Evolutionary conservation across 2,797 vertebrate species (phyloP).

Genomic region (Heteromormyrus szaboi): DNA sequence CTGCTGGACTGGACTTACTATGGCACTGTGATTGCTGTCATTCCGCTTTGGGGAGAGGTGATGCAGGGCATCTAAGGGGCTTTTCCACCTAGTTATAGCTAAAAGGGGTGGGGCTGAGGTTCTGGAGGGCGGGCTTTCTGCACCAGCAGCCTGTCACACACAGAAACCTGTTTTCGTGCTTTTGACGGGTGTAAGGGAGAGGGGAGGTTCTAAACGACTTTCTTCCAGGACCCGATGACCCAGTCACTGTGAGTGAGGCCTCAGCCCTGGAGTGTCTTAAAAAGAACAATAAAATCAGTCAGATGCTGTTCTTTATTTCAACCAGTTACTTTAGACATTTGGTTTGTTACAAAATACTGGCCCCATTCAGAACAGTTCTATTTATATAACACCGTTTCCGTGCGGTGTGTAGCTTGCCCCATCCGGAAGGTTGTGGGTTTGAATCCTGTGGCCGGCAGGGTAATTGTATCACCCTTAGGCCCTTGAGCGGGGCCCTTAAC

Average conservation of each 20-base stretch:
- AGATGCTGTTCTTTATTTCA: background rate
- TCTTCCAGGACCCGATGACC: background rate
- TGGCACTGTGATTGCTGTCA: background rate
- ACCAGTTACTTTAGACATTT: background rate
- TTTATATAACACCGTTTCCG: background rate
- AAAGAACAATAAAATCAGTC: background rate
- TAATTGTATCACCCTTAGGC: background rate
- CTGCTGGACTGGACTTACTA: background rate
- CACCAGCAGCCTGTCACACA: background rate
- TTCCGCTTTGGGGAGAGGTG: background rate
- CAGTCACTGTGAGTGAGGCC: background rate
- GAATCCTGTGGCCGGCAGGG: background rate
- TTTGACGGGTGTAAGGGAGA: background rate
- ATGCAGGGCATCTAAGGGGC: background rate
- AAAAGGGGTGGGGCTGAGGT: background rate
- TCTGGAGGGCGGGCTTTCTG: background rate
- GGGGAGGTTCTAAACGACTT: background rate
- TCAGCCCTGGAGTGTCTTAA: background rate
- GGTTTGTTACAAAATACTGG: conserved; percentile 5
- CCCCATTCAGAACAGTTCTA: background rate
- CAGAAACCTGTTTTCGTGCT: background rate
- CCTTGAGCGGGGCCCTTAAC: background rate
- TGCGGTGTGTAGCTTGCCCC: background rate
- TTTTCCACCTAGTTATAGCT: background rate
- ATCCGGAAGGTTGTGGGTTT: background rate